Evolutionary conservation across 2,797 vertebrate genomes (phyloP).

Genomic region (Scolopax rusticola): DNA sequence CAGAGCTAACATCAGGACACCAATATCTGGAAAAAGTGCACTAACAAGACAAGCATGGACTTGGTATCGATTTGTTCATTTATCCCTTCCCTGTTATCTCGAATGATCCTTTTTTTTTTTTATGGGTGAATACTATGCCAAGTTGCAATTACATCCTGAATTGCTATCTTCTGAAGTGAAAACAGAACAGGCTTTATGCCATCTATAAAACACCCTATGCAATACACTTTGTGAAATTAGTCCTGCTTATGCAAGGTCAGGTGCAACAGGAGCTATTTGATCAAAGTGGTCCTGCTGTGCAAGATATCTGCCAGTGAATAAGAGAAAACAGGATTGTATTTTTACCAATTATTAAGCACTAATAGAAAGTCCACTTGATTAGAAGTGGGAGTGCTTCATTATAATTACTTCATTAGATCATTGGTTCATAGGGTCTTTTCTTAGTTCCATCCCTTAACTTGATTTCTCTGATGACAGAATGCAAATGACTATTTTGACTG

Average conservation of each 20-base stretch:
- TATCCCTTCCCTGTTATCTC: neutral
- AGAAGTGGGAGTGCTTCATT: neutral
- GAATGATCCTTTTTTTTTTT: neutral
- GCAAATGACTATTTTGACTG: neutral
- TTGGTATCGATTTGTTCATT: neutral
- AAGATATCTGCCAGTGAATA: neutral
- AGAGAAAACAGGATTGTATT: neutral
- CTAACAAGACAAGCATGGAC: neutral
- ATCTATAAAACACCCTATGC: neutral
- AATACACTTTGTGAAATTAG: neutral
- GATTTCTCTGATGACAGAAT: neutral
- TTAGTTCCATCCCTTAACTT: neutral
- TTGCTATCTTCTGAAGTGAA: neutral
- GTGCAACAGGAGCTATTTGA: neutral
- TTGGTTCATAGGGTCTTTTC: neutral
- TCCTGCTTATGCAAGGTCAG: neutral
- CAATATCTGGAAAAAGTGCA: neutral
- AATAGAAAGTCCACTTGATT: neutral
- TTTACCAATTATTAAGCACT: neutral
- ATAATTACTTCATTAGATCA: neutral
- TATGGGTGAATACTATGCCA: neutral
- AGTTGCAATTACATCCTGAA: neutral
- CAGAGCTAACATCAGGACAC: slow-evolving; percentile 12
- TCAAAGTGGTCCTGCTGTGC: neutral
- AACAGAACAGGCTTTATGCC: neutral